A percentile compares a stretch with the other conserved stretches of the same genome.
phyloP scores from a whole-genome alignment of 2,797 vertebrate genomes.

The Rhinella marina region DNA sequence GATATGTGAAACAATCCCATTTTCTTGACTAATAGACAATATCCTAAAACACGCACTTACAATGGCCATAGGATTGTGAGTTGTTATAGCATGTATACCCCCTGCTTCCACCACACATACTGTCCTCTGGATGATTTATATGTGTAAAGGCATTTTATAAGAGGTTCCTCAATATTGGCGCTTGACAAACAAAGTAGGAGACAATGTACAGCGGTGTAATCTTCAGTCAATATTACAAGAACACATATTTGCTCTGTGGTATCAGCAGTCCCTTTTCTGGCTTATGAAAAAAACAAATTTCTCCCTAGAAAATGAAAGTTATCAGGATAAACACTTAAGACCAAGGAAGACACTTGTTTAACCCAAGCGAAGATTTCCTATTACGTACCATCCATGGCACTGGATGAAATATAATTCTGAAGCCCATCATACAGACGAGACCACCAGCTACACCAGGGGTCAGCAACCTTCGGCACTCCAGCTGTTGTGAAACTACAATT shows the following conservation, averaged over 20 bases:
- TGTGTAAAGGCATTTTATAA: background rate
- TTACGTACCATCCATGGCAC: too few species aligned
- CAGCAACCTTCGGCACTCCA: too few species aligned
- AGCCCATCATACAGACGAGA: too few species aligned
- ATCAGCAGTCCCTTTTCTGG: background rate
- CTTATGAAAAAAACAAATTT: background rate
- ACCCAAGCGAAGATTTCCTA: background rate
- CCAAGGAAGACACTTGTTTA: background rate
- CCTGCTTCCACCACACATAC: background rate
- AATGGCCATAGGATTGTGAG: too few species aligned
- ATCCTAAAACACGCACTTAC: too few species aligned
- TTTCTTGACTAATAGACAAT: too few species aligned
- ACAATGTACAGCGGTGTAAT: background rate
- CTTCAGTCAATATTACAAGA: constrained; percentile 14
- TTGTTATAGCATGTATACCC: too few species aligned
- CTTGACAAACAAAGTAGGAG: background rate
- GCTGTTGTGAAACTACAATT: too few species aligned
- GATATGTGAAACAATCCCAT: too few species aligned
- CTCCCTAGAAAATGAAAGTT: background rate
- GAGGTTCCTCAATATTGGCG: background rate
- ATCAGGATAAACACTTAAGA: background rate
- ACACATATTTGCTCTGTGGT: background rate
- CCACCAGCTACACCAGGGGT: too few species aligned
- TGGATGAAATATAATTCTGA: too few species aligned
- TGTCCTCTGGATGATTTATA: background rate